Evolutionary conservation across 2,113 vertebrate species (phyloP).

Genomic region (Megaleporinus macrocephalus): DNA sequence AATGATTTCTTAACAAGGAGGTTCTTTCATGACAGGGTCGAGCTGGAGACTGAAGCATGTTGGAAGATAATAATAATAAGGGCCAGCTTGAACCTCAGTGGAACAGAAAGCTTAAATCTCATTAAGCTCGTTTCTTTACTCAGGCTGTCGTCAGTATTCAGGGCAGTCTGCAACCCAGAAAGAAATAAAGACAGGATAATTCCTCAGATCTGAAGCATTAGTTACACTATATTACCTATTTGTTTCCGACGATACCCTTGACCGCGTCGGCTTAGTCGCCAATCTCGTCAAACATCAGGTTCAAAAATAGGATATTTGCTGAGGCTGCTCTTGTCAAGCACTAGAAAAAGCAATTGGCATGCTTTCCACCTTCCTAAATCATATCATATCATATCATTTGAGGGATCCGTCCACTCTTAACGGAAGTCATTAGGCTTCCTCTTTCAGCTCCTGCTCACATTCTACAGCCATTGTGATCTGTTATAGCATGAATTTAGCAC

Average conservation of each 20-base stretch:
- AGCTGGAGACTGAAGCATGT: slow-evolving; percentile 10
- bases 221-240: slow-evolving; percentile 61
- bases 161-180: slow-evolving; percentile 26
- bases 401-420: slow-evolving; percentile 22
- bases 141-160: slow-evolving; percentile 24
- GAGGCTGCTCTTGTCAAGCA: slow-evolving; percentile 17
- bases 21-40: slow-evolving; percentile 1
- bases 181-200: slow-evolving; percentile 41
- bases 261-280: slow-evolving; percentile 45
- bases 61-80: slow-evolving; percentile 39
- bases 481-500: slow-evolving; percentile 11
- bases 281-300: slow-evolving; percentile 37
- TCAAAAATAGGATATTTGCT: slow-evolving; percentile 28
- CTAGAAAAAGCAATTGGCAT: slow-evolving; percentile 41
- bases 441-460: neutral
- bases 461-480: neutral
- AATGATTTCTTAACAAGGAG: slow-evolving; percentile 9
- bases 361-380: neutral
- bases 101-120: slow-evolving; percentile 38
- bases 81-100: neutral
- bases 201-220: slow-evolving; percentile 46
- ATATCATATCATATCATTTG: slow-evolving; percentile 20
- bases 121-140: slow-evolving; percentile 30
- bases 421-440: slow-evolving; percentile 20
- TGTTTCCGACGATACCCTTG: slow-evolving; percentile 47